Conservation (phyloP, 2,888 invertebrate genomes). For the Scrobipalpa costella region DNA sequence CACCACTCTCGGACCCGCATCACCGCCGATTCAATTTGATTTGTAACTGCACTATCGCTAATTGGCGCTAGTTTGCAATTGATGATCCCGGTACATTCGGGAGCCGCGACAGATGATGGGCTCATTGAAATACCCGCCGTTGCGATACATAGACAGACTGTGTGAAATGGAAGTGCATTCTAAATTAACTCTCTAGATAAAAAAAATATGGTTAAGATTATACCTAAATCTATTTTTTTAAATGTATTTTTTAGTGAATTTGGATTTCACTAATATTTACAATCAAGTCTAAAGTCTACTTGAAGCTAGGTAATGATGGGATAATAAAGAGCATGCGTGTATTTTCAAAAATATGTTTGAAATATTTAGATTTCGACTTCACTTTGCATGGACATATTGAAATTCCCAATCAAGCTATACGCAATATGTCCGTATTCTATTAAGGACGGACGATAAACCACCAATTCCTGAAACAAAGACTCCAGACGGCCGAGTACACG, state of each 20-base stretch:
- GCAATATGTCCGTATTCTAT: slow-evolving; percentile 35
- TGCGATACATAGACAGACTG: not conserved
- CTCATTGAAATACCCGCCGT: not conserved
- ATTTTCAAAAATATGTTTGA: too few species aligned
- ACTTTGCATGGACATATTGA: not conserved
- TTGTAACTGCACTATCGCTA: slow-evolving; percentile 74
- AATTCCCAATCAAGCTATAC: not conserved
- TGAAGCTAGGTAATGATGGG: too few species aligned
- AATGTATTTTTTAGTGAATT: too few species aligned
- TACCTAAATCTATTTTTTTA: too few species aligned
- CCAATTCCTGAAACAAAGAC: slow-evolving; percentile 75
- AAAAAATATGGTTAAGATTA: too few species aligned
- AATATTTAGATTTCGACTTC: not conserved
- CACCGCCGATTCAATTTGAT: slow-evolving; percentile 62
- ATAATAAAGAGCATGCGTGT: too few species aligned
- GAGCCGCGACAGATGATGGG: not conserved
- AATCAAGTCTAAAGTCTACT: too few species aligned
- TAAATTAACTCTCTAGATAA: too few species aligned
- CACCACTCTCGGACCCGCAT: slow-evolving; percentile 40
- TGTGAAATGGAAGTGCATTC: too few species aligned
- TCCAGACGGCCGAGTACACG: slow-evolving; percentile 44
- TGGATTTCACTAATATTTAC: too few species aligned
- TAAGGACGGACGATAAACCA: slow-evolving; percentile 41
- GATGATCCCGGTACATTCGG: slow-evolving; percentile 42
- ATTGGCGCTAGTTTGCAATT: slow-evolving; percentile 71